Base-by-base conservation (phyloP, 2,888 invertebrate species). In the Cephalotes varians region DNA sequence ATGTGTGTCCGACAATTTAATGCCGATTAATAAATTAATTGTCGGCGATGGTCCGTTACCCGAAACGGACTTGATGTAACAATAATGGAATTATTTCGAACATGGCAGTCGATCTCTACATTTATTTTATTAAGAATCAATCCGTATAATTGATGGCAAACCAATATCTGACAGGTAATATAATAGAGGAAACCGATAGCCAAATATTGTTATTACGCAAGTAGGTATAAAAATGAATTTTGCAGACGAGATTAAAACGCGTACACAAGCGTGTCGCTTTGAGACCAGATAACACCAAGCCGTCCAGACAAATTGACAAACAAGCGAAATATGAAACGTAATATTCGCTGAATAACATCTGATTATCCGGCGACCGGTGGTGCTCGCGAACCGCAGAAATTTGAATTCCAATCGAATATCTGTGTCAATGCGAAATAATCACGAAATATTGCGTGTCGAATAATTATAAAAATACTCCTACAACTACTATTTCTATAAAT, bases 291-390 rank as follows among this genome's bases (percentile, higher is more conserved):
- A 79, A 79, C 40, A 18, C 6, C 18, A 51, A 1, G 21, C 15
- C n/a, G 15, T 21, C 15, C n/a, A 25, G 67, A 79, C 47, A 44
- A 67, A 67, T 44, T 56, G 71, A 76, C 76, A 65, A 44, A 51
- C 69, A 34, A 60, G 79, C 69, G 49, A n/a, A 62, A 81, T 77
- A 76, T 64, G 54, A 73, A 73, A 37, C 64, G 25, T 21, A 64
- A 81, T 81, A 81, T 81, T 65, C 81, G 62, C 62, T 80, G 80
- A 82, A 82, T 82, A 77, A 82, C 80, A 71, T 80, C 28, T 80
- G 56, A 82, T 71, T 71, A 80, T 9, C 25, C 54, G 25, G 18
- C 25, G 67, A 9, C 60, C 51, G 15, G 56, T 40, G 62, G n/a
- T 58, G 25, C 21, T 60, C 37, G 12, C 15, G 25, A 58, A 54